These are phyloP conservation scores for Diorhabda elongata DNA, from an alignment of 1,140 invertebrate species.

Conservation along the genomic window DNA sequence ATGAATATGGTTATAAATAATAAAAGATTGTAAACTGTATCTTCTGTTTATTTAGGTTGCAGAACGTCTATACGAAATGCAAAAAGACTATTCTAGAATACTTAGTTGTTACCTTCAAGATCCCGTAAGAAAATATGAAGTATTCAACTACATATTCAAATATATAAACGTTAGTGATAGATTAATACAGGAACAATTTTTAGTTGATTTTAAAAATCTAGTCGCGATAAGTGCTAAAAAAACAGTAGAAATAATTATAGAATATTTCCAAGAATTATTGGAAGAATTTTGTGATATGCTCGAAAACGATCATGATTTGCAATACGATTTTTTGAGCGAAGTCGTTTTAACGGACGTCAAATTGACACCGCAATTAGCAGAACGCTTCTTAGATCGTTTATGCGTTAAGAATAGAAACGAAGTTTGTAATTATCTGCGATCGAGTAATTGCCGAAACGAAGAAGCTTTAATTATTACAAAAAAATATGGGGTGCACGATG, in stretches of 20 bases:
- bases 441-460: constrained; percentile 42
- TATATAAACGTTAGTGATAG: constrained; percentile 56
- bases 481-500: constrained; percentile 44
- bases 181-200: constrained; percentile 50
- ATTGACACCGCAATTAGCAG: constrained; percentile 53
- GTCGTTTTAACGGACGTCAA: constrained; percentile 55
- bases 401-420: constrained; percentile 53
- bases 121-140: constrained; percentile 59
- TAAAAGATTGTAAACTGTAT: too few relatives aligned
- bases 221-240: constrained; percentile 48
- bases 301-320: constrained; percentile 46
- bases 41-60: constrained; percentile 36
- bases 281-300: constrained; percentile 51
- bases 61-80: constrained; percentile 49
- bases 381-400: constrained; percentile 65
- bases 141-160: constrained; percentile 72
- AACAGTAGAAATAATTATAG: constrained; percentile 54
- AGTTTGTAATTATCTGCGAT: constrained; percentile 40
- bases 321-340: constrained; percentile 61
- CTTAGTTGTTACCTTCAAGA: constrained; percentile 51
- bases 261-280: constrained; percentile 50
- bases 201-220: constrained; percentile 43
- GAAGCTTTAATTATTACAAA: constrained; percentile 48
- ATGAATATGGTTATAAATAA: too few relatives aligned
- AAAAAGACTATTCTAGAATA: constrained; percentile 48